These are phyloP conservation scores for Dyspetes luteomarginatus DNA, from an alignment of 2,888 invertebrate genomes.

Conservation along the genomic window DNA sequence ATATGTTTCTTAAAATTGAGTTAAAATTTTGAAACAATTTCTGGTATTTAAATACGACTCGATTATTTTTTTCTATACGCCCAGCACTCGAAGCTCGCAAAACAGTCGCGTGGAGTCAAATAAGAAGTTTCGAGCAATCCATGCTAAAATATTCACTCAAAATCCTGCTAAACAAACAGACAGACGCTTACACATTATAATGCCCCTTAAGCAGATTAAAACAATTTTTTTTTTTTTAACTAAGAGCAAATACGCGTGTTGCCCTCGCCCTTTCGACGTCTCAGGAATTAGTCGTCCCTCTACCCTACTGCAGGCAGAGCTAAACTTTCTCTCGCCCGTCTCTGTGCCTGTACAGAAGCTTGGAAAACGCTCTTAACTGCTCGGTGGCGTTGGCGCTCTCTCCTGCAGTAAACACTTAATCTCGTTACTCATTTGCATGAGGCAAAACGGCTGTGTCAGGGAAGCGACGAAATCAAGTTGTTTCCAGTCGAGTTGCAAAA, in stretches of 20 bases:
- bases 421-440: conserved; percentile 64
- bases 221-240: background rate
- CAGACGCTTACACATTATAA: background rate
- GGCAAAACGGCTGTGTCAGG: conserved; percentile 34
- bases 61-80: no score
- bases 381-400: conserved; percentile 53
- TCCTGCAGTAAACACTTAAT: conserved; percentile 66
- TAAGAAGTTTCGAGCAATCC: background rate
- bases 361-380: background rate
- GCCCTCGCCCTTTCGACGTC: background rate
- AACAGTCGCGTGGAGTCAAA: no score
- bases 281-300: background rate
- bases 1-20: no score
- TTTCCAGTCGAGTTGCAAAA: conserved; percentile 3
- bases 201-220: background rate
- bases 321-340: background rate
- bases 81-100: no score
- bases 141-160: background rate
- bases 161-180: background rate
- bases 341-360: background rate
- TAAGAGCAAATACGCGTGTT: background rate
- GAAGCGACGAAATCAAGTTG: conserved; percentile 52
- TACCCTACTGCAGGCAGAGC: background rate
- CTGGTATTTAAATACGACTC: no score
- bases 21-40: no score